Base-by-base conservation (phyloP, 2,888 invertebrate genomes). In the Volucella zonaria region DNA sequence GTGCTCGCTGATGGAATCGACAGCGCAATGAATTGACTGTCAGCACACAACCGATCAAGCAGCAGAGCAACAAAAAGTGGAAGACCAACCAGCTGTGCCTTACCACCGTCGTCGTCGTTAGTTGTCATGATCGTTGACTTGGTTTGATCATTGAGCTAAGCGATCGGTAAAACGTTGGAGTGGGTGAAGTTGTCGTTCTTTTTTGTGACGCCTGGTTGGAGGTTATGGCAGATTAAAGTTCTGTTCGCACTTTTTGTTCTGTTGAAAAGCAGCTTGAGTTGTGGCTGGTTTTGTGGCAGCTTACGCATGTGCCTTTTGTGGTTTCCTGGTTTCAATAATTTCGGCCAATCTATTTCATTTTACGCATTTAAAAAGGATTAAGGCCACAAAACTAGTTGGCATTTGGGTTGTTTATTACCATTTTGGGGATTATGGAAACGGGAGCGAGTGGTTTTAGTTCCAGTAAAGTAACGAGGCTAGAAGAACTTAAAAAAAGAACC, bases 21-120 rank as follows among this genome's bases (percentile, higher is more conserved):
- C 74, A 70, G 64, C 43, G 47, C 49, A 68, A 68, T 62, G 78
- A 67, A 82, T 74, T 78, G 68, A 64, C 58, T 61, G 76, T 76
- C 70, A 76, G 70, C 68, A 49, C 43, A 31, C 31, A 31, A 31
- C 31, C 31, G 14, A 18, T 8, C 61, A 45, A 81, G 45, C 58
- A 49, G 11, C 61, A 73, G 11, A 23, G 38, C n/a, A 42, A 38
- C 23, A 14, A 47, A 12, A 42, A 14, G 56, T 59, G 15, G 40
- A 38, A 61, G 54, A 70, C 47, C 15, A 15, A 40, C 38, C 73
- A 51, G 45, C 14, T 12, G 42, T 18, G 10, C n/a, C n/a, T 47
- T 15, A 52, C 31, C 51, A 58, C 15, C 45, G 59, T 70, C 64
- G 51, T 70, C 64, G 51, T 51, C 59, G 15, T n/a, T 54, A 51